Base-by-base conservation (phyloP, 2,888 invertebrate species). In the Pherbina coryleti region DNA sequence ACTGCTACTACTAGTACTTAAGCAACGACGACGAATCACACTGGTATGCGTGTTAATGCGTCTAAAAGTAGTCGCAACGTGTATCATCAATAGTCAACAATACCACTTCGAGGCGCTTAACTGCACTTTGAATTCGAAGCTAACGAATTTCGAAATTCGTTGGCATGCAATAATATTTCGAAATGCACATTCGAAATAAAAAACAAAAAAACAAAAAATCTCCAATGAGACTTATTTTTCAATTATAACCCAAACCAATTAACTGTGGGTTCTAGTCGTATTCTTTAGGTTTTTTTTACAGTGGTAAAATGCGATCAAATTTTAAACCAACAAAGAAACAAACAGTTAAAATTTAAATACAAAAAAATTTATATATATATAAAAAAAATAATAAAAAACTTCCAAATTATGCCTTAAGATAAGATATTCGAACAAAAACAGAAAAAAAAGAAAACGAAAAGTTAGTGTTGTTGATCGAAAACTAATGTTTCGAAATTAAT, bases 321-420 rank as follows among this genome's bases (percentile, higher is more conserved):
- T 19, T 69, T 19, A 49, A 19, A 44, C 11, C 19, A 25, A 14
- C 14, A 62, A 37, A 66, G 37, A 34, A 69, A 67, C 34, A 44
- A 44, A 49, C 1, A 66, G 34, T 34, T 19, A 31, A 69, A 28
- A 34, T 14, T 28, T 17, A 62, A 17, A 34, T 25, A 17, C 22
- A 69, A 67, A 67, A 4, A 49, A 31, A 55, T 3, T 67, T 34
- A 67, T 72, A 66, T 66, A 64, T 5, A 53, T 17, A 70, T 31
- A 5, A 71, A 28, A 51, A 49, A 37, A 28, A 25, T 62, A 73
- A 49, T 31, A 7, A 73, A 73, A 28, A 57, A 67, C 75, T 75
- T 75, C 75, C 75, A 75, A 75, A 75, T 67, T 67, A 75, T 75
- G 75, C 75, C 75, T 75, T 75, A 75, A 75, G 67, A 67, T 75